Evolutionary conservation across 2,888 invertebrate genomes (phyloP).

Genomic region (Abrostola triplasia): DNA sequence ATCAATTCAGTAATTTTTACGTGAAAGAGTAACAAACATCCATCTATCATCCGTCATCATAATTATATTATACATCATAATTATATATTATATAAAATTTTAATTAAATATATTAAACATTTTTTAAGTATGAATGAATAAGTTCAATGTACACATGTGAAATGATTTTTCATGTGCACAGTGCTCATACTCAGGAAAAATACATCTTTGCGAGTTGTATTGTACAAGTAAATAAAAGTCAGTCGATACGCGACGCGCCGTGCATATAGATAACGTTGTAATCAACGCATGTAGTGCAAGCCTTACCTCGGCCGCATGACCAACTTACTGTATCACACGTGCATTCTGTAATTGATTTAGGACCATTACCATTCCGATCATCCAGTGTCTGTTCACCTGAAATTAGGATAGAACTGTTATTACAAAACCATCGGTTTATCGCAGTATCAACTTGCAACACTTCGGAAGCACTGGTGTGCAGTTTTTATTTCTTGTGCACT

Average conservation of each 20-base stretch:
- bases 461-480: not conserved
- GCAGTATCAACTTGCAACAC: conserved; percentile 14
- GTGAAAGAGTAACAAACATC: too few relatives aligned
- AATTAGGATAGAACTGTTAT: conserved; percentile 67
- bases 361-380: conserved; percentile 78
- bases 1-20: too few relatives aligned
- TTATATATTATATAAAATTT: too few relatives aligned
- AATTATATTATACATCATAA: too few relatives aligned
- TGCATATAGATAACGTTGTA: conserved; percentile 72
- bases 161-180: too few relatives aligned
- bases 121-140: too few relatives aligned
- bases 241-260: conserved; percentile 38
- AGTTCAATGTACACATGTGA: too few relatives aligned
- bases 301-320: conserved; percentile 75
- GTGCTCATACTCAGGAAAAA: too few relatives aligned
- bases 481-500: not conserved
- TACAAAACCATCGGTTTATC: conserved; percentile 57
- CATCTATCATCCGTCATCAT: too few relatives aligned
- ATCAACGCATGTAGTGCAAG: conserved; percentile 63
- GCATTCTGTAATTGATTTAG: conserved; percentile 72
- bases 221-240: conserved; percentile 40
- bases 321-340: conserved; percentile 76
- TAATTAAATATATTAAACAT: too few relatives aligned
- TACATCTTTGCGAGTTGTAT: conserved; percentile 5
- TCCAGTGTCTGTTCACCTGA: conserved; percentile 60